These are phyloP conservation scores for Smittia sp. DNA, from an alignment of 2,888 invertebrate species.

Conservation along the genomic window DNA sequence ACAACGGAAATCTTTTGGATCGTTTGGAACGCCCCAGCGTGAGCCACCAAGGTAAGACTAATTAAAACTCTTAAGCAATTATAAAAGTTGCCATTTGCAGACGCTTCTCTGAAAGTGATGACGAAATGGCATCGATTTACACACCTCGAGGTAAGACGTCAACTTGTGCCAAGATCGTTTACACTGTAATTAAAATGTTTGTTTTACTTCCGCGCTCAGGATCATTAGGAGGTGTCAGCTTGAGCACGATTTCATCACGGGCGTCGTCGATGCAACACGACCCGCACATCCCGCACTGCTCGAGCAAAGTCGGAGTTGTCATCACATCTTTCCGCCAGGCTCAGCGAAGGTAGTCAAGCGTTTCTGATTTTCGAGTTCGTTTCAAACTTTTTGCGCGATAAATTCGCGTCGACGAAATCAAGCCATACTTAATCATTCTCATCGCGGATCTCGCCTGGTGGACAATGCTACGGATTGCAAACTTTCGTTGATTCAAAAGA, in stretches of 20 bases:
- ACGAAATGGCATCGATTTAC: slow-evolving; percentile 45
- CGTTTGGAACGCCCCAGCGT: slow-evolving; percentile 44
- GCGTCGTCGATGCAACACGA: slow-evolving; percentile 63
- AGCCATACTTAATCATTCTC: too few relatives aligned
- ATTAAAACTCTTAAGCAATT: not conserved
- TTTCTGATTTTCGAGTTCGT: too few relatives aligned
- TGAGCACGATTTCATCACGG: slow-evolving; percentile 55
- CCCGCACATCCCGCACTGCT: slow-evolving; percentile 49
- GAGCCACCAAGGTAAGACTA: slow-evolving; percentile 44
- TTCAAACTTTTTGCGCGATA: too few relatives aligned
- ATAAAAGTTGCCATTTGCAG: slow-evolving; percentile 38
- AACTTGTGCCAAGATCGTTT: not conserved
- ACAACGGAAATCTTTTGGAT: slow-evolving; percentile 43
- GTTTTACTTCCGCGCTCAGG: not conserved
- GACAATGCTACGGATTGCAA: too few relatives aligned
- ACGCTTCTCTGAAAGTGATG: slow-evolving; percentile 46
- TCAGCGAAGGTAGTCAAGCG: slow-evolving; percentile 72
- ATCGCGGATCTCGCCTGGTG: too few relatives aligned
- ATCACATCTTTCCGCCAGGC: slow-evolving; percentile 87
- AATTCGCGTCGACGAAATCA: too few relatives aligned
- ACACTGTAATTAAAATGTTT: not conserved
- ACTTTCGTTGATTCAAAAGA: too few relatives aligned
- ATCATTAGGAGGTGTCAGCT: slow-evolving; percentile 45
- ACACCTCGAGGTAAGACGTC: slow-evolving; percentile 44
- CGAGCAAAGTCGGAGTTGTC: slow-evolving; percentile 81